Conservation (phyloP, 1,140 invertebrate species). For the Papilio xuthus region DNA sequence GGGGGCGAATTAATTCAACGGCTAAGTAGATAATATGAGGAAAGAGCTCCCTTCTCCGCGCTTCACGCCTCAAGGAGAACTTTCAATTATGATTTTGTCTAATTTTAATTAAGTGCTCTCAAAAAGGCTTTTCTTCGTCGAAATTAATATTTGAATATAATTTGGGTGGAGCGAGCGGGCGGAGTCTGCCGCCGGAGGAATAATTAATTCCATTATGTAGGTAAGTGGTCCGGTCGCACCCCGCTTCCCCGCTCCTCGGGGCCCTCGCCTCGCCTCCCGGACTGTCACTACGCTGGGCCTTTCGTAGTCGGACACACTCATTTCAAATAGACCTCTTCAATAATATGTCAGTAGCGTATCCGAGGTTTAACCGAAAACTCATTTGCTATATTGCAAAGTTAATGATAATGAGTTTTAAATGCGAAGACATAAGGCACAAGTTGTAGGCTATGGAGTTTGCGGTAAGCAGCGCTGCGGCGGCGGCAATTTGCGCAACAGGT, state of each 20-base stretch:
- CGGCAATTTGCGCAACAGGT: constrained; percentile 79
- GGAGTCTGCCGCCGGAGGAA: constrained; percentile 73
- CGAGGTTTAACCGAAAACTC: neutral
- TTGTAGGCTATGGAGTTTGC: constrained; percentile 33
- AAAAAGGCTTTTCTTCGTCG: constrained; percentile 78
- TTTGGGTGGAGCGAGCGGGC: constrained; percentile 75
- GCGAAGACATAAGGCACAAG: constrained; percentile 23
- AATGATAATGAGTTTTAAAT: constrained; percentile 34
- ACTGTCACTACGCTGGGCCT: constrained; percentile 13
- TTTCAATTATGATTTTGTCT: constrained; percentile 82
- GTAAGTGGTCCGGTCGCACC: constrained; percentile 59
- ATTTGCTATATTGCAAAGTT: neutral
- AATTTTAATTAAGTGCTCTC: constrained; percentile 82
- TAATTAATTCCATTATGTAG: constrained; percentile 78
- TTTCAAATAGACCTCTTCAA: neutral
- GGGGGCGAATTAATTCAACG: constrained; percentile 73
- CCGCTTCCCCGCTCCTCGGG: constrained; percentile 42
- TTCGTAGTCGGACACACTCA: neutral
- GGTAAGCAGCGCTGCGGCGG: neutral
- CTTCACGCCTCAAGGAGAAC: constrained; percentile 80
- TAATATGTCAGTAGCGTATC: neutral
- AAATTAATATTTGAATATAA: constrained; percentile 82
- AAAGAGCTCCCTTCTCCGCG: constrained; percentile 65
- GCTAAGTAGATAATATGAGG: constrained; percentile 79
- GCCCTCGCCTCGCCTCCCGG: neutral